Evolutionary conservation across 2,888 invertebrate species (phyloP).

Genomic region (Scaptomyza flava): DNA sequence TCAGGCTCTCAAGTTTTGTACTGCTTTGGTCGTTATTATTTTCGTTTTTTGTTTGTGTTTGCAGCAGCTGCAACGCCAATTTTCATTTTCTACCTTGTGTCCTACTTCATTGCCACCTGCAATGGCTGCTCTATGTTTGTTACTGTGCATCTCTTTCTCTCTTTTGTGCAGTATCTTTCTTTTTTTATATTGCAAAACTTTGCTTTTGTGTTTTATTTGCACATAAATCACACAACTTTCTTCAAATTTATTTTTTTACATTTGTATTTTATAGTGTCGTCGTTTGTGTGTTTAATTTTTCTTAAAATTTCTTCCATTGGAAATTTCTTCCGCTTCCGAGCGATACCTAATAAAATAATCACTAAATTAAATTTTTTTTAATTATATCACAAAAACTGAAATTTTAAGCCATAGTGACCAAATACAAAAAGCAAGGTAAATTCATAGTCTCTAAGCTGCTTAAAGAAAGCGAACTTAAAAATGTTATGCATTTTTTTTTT

Average conservation of each 20-base stretch:
- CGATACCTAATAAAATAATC: neutral
- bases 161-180: conserved; percentile 2
- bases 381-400: too few relatives aligned
- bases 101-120: conserved; percentile 63
- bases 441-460: neutral
- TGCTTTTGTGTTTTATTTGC: conserved; percentile 70
- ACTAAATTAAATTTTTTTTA: too few relatives aligned
- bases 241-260: conserved; percentile 57
- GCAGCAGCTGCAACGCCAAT: conserved; percentile 66
- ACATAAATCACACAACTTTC: conserved; percentile 76
- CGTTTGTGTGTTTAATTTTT: conserved; percentile 28
- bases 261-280: conserved; percentile 36
- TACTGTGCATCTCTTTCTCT: neutral
- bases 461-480: neutral
- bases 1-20: conserved; percentile 23
- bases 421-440: too few relatives aligned
- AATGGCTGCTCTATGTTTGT: conserved; percentile 16
- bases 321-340: neutral
- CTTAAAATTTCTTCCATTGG: conserved; percentile 4
- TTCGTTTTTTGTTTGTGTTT: conserved; percentile 52
- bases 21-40: conserved; percentile 35
- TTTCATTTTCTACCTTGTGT: conserved; percentile 66
- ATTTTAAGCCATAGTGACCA: too few relatives aligned
- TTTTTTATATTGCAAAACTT: conserved; percentile 53
- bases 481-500: neutral